These are phyloP conservation scores for Hyla sarda DNA, from an alignment of 2,113 vertebrate species.

Conservation along the genomic window DNA sequence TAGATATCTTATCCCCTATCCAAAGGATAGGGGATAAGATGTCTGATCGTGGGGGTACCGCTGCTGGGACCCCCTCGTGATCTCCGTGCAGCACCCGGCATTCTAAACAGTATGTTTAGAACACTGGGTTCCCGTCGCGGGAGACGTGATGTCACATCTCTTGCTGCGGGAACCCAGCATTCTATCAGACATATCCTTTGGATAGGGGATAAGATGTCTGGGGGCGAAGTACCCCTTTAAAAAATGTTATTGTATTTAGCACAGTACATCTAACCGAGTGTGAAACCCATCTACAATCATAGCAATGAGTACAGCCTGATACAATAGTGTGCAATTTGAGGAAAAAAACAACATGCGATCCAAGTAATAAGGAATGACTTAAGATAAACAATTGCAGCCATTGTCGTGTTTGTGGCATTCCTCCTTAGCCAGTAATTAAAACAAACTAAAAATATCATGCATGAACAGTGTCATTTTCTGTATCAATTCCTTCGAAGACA, in stretches of 20 bases:
- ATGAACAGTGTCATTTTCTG: slow-evolving; percentile 79
- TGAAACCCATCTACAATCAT: slow-evolving; percentile 24
- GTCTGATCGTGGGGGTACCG: too few relatives aligned
- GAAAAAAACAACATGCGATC: neutral
- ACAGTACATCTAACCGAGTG: slow-evolving; percentile 10
- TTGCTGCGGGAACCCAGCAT: too few relatives aligned
- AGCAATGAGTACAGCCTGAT: neutral
- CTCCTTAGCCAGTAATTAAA: slow-evolving; percentile 84
- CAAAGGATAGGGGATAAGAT: too few relatives aligned
- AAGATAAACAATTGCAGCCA: slow-evolving; percentile 77
- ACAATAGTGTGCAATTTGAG: slow-evolving; percentile 12
- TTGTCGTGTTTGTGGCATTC: slow-evolving; percentile 76
- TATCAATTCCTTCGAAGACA: slow-evolving; percentile 77
- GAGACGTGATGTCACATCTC: too few relatives aligned
- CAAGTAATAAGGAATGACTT: slow-evolving; percentile 73
- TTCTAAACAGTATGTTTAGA: too few relatives aligned
- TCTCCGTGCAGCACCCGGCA: too few relatives aligned
- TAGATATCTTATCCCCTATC: too few relatives aligned
- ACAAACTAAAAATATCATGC: slow-evolving; percentile 80
- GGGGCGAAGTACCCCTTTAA: too few relatives aligned
- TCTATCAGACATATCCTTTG: too few relatives aligned
- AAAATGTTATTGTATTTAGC: slow-evolving; percentile 27
- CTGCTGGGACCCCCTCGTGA: too few relatives aligned
- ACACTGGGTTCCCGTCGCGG: too few relatives aligned
- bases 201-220: too few relatives aligned